Conservation (phyloP, 1,140 invertebrate genomes). For the Mamestra configurata region DNA sequence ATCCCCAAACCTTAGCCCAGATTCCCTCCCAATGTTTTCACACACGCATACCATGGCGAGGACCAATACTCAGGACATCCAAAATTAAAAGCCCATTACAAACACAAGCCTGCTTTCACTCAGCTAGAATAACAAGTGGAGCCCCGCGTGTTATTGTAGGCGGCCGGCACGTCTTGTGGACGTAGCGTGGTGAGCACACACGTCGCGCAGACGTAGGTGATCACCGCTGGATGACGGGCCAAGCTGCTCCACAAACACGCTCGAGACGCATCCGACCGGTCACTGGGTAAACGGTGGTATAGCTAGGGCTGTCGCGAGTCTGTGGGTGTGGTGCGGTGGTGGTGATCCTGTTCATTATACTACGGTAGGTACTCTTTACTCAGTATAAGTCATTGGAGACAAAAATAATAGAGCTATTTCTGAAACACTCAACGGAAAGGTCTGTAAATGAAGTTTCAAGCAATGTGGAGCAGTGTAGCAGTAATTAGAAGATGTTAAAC, state of each 20-base stretch:
- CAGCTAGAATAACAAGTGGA: slow-evolving; percentile 17
- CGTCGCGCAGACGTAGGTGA: background rate
- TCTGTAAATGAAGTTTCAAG: no score
- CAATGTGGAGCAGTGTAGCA: no score
- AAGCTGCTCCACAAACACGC: slow-evolving; percentile 3
- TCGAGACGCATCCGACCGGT: slow-evolving; percentile 2
- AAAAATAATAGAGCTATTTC: no score
- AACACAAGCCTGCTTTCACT: slow-evolving; percentile 13
- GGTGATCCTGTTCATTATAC: no score
- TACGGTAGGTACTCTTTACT: no score
- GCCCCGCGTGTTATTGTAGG: slow-evolving; percentile 6
- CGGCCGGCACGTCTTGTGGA: background rate
- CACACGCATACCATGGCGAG: background rate
- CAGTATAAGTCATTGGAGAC: no score
- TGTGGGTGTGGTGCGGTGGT: no score
- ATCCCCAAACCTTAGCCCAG: background rate
- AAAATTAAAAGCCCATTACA: slow-evolving; percentile 32
- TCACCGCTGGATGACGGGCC: background rate
- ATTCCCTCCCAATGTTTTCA: background rate
- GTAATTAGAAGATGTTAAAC: no score
- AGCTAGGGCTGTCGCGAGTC: background rate
- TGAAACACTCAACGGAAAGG: no score
- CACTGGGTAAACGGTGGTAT: background rate
- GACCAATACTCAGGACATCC: slow-evolving; percentile 4
- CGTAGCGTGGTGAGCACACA: background rate